Evolutionary conservation across 2,888 invertebrate species (phyloP).

Genomic region (Cybosia mesomella): DNA sequence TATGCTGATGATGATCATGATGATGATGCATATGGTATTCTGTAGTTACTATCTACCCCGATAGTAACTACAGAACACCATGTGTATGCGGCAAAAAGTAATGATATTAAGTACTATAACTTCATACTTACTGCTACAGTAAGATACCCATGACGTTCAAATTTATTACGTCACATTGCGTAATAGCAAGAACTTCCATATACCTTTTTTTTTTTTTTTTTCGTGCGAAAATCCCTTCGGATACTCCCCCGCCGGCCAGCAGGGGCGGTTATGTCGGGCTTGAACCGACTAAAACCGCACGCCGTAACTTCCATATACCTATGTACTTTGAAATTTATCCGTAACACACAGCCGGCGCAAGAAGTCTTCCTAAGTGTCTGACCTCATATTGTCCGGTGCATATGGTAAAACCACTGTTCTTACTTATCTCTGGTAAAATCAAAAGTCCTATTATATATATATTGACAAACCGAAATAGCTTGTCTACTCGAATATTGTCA

Average conservation of each 20-base stretch:
- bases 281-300: too few relatives aligned
- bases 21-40: background rate
- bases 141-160: background rate
- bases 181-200: background rate
- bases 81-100: background rate
- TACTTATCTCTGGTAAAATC: background rate
- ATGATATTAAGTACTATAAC: background rate
- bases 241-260: too few relatives aligned
- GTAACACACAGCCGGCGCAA: background rate
- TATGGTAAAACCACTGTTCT: background rate
- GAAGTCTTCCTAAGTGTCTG: background rate
- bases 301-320: background rate
- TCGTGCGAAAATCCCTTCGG: too few relatives aligned
- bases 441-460: too few relatives aligned
- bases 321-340: background rate
- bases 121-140: background rate
- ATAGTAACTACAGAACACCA: too few relatives aligned
- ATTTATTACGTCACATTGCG: constrained; percentile 2
- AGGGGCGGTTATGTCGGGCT: too few relatives aligned
- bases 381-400: background rate
- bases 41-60: background rate
- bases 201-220: too few relatives aligned
- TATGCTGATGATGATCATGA: too few relatives aligned
- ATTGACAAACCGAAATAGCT: too few relatives aligned
- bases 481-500: background rate